Evolutionary conservation across 2,797 vertebrate species (phyloP).

Genomic region (Podarcis siculus): DNA sequence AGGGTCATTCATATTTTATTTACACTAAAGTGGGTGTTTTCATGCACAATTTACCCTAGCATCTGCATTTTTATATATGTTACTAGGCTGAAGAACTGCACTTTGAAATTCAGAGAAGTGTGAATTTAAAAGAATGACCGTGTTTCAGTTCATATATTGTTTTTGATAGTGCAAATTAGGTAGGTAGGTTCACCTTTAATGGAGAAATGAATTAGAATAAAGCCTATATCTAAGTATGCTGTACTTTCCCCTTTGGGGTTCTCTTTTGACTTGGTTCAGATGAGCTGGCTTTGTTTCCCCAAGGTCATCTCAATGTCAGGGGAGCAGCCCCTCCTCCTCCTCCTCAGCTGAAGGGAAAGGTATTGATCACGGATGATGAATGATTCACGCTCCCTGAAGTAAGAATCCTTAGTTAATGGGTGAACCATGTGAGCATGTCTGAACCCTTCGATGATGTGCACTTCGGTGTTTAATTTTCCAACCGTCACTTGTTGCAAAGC

Average conservation of each 20-base stretch:
- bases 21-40: too few relatives aligned
- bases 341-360: conserved; percentile 48
- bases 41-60: too few relatives aligned
- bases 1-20: too few relatives aligned
- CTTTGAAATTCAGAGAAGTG: too few relatives aligned
- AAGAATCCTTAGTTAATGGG: conserved; percentile 55
- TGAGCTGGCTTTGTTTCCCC: conserved; percentile 37
- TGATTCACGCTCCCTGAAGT: conserved; percentile 20
- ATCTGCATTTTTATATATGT: too few relatives aligned
- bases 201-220: too few relatives aligned
- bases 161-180: too few relatives aligned
- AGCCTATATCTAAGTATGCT: too few relatives aligned
- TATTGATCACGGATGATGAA: conserved; percentile 65
- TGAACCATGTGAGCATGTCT: conserved; percentile 48
- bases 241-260: not conserved
- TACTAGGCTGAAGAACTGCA: too few relatives aligned
- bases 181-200: too few relatives aligned
- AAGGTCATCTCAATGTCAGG: conserved; percentile 58
- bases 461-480: not conserved
- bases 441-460: fast-evolving
- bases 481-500: not conserved
- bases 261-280: not conserved
- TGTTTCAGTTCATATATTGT: too few relatives aligned
- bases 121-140: too few relatives aligned
- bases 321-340: conserved; percentile 11